These are phyloP conservation scores for Odocoileus hemionus DNA, from an alignment of 2,113 vertebrate genomes.

Conservation along the genomic window DNA sequence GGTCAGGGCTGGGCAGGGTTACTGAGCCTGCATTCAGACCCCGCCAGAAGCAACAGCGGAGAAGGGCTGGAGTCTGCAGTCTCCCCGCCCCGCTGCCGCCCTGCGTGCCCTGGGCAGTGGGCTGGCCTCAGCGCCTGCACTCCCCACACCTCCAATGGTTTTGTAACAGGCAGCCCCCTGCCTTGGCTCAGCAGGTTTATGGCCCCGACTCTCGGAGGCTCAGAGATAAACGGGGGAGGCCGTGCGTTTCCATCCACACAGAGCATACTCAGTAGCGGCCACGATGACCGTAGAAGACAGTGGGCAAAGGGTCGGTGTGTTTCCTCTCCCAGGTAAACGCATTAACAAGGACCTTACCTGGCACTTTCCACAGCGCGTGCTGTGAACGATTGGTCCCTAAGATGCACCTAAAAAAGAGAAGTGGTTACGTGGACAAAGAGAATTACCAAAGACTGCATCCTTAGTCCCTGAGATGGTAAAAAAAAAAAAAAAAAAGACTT, in stretches of 20 bases:
- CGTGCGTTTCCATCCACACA: not conserved
- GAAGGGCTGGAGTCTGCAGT: not conserved
- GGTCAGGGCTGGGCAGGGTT: not conserved
- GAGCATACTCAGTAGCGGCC: rapidly evolving
- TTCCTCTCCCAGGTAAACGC: not conserved
- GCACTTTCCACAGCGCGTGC: not conserved
- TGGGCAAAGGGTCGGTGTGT: not conserved
- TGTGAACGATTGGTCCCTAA: not conserved
- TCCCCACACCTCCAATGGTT: not conserved
- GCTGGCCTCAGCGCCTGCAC: not conserved
- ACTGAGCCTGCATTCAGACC: not conserved
- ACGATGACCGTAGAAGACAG: rapidly evolving
- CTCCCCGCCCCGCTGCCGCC: not conserved
- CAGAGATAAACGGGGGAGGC: not conserved
- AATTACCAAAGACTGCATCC: not conserved
- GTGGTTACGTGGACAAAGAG: not conserved
- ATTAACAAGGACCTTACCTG: not conserved
- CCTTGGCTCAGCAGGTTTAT: not conserved
- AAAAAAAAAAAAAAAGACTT: not conserved
- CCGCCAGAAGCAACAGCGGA: not conserved
- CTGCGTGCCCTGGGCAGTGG: not conserved
- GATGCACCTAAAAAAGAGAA: not conserved
- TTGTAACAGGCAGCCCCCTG: not conserved
- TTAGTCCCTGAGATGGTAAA: not conserved
- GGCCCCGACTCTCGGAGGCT: not conserved